Evolutionary conservation across 1,140 invertebrate species (phyloP), one percentile per base, ranked within the genome.

Genomic region (Ptiloglossa arizonensis): DNA sequence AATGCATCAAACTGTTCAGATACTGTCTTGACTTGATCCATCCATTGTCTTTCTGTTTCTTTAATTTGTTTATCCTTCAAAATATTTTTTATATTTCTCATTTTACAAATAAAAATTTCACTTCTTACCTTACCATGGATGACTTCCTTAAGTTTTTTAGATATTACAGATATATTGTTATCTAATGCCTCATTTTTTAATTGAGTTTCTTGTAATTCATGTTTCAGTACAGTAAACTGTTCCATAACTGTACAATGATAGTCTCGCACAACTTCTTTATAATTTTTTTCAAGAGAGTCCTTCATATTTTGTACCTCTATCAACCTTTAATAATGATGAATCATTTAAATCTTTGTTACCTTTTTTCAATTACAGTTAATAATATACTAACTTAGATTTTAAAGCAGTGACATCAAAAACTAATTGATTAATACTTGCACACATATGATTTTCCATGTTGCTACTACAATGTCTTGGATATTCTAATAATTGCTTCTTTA

Each of bases 311-410:
- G 71, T 11, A 85, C 76, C 46, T 88, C 83, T 9, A 59, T 57
- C 17, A 90, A 59, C 48, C 88, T 90, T 35, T 22, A 69, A 68
- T 6, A 76, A 59, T 69, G 24, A 29, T 32, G 9, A 41, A 41
- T 27, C 5, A 4, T n/a, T 59, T 59, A 29, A 22, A 29, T 38
- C 11, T 19, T 8, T 13, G 11, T 22, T 46, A 22, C 17, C 24
- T 46, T 13, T 56, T 67, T 63, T 19, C 24, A 71, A 67, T 57
- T 60, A 69, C 19, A 69, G 50, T 50, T 50, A 78, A n/a, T 54
- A 32, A 46, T 44, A 19, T 77, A 62, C 82, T 87, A 35, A 89
- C 88, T 87, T 88, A 63, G 80, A 57, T 81, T 83, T 90, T 59
- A 88, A 70, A 22, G n/a, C 66, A 50, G 57, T 44, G 15, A 88